Evolutionary conservation across 2,888 invertebrate species (phyloP), one percentile per base, ranked within the genome.

Genomic region (Acanthosepion esculentum): DNA sequence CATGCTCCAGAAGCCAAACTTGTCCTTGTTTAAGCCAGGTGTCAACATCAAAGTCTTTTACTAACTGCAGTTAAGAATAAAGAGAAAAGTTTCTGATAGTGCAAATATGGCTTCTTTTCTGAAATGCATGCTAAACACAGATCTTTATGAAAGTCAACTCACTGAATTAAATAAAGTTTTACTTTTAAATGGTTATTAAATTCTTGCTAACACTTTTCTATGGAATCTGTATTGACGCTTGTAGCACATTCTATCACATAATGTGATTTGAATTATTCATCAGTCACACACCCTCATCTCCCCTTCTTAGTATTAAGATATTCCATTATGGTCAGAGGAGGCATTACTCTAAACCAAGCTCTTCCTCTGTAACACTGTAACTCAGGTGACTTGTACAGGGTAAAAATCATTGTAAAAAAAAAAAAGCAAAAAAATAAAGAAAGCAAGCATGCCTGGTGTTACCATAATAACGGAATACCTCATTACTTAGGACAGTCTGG

Each of bases 181-280:
- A 78, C n/a, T n/a, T 78, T 78, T 78, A 78, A 78, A 78, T 78
- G n/a, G 78, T 33, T 78, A 78, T 78, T 78, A 78, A n/a, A 78
- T 26, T 78, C 23, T 78, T 78, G 15, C 10, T n/a, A n/a, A 29
- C 78, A n/a, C 78, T 2, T 23, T n/a, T 78, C 15, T 15, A 12
- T 78, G 78, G 78, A 78, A 78, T n/a, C 78, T 78, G n/a, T 78
- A 78, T 78, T 78, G 15, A 33, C n/a, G 33, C 78, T n/a, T 33
- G n/a, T 33, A n/a, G 15, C n/a, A 33, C n/a, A 10, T 15, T 78
- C n/a, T 78, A n/a, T 33, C 0, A 10, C 8, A 12, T 78, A 3
- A 12, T 12, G 20, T 29, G 29, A 7, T 12, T 78, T n/a, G n/a
- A 78, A 78, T n/a, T 78, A 0, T 20, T 59, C 20, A 12, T 41